A percentile compares a stretch with the other conserved stretches of the same genome.
Conservation (phyloP, 2,888 invertebrate species). For the Pyrrhosoma nymphula region DNA sequence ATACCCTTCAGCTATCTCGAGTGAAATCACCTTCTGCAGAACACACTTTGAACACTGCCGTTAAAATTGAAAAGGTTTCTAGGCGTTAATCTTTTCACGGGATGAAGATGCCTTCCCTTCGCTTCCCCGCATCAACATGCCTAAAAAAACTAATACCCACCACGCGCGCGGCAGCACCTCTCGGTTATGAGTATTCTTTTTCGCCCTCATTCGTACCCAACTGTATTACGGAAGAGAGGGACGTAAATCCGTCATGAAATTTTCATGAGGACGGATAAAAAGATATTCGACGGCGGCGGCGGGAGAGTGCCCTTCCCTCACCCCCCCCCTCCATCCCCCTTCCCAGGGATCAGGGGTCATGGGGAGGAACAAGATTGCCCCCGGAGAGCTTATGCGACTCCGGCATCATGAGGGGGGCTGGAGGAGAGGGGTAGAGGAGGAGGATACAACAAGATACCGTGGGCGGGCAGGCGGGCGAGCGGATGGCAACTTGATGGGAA, state of each 20-base stretch:
- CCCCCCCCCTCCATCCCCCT: neutral
- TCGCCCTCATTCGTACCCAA: slow-evolving; percentile 35
- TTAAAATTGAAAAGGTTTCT: slow-evolving; percentile 16
- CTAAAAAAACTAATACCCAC: neutral
- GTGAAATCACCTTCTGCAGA: neutral
- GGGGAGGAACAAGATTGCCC: slow-evolving; percentile 43
- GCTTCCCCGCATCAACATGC: neutral
- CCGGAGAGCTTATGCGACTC: slow-evolving; percentile 22
- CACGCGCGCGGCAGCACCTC: neutral
- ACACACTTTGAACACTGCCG: neutral
- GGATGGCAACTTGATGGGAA: neutral
- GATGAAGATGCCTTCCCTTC: neutral
- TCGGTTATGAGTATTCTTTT: slow-evolving; percentile 19
- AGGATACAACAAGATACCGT: neutral
- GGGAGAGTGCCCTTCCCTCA: neutral
- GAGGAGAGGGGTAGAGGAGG: neutral
- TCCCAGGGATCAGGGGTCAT: neutral
- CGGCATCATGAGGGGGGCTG: neutral
- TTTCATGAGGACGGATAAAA: slow-evolving; percentile 52
- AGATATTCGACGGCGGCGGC: neutral
- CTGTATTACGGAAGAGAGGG: slow-evolving; percentile 13
- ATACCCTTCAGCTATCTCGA: neutral
- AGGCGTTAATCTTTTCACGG: neutral
- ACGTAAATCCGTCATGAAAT: slow-evolving; percentile 54
- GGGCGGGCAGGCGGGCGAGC: neutral